Conservation (phyloP, 2,113 vertebrate species). For the Equus quagga region DNA sequence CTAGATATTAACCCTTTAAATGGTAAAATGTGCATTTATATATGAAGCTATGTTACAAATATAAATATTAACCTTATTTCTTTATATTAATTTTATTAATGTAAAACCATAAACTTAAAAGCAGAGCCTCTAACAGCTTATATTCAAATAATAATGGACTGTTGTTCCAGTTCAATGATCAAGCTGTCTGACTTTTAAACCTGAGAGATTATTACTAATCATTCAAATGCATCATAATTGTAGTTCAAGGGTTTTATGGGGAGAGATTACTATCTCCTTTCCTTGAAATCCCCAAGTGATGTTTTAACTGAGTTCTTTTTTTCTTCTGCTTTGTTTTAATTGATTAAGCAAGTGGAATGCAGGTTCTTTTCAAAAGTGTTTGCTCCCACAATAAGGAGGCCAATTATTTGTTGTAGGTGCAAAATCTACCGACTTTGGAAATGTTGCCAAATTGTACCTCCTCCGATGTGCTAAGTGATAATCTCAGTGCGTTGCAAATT, state of each 20-base stretch:
- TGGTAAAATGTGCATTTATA: background rate
- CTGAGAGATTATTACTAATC: background rate
- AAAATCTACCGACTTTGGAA: background rate
- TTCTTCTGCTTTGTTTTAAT: background rate
- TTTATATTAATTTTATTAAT: background rate
- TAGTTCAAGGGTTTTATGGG: background rate
- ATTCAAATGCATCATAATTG: background rate
- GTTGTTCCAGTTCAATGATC: background rate
- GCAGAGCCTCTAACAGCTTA: background rate
- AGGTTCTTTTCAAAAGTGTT: background rate
- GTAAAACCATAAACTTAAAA: background rate
- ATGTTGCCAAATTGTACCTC: rapidly evolving
- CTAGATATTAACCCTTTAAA: background rate
- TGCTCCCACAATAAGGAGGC: background rate
- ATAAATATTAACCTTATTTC: background rate
- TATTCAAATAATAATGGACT: background rate
- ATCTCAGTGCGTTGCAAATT: background rate
- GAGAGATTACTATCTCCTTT: background rate
- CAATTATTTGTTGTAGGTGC: background rate
- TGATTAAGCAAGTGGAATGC: conserved; percentile 22
- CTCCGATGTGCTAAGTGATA: rapidly evolving
- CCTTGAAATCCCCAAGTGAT: background rate
- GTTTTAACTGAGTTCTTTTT: background rate
- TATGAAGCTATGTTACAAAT: background rate
- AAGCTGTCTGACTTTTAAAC: background rate